phyloP scores from a whole-genome alignment of 2,797 vertebrate genomes.

The Malurus leucopterus region DNA sequence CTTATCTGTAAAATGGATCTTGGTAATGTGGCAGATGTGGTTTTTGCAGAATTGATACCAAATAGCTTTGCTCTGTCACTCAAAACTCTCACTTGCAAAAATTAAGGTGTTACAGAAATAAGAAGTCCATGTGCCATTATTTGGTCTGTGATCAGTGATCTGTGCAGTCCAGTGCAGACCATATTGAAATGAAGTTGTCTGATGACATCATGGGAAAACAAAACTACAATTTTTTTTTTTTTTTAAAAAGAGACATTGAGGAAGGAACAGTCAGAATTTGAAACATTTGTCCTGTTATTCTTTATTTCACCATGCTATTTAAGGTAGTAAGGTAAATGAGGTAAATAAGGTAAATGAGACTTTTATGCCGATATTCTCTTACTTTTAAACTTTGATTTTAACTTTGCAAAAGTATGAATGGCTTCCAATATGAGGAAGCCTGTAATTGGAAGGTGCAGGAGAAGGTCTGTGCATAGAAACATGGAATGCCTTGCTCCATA shows the following conservation, averaged over 20 bases:
- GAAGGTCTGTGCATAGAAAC: conserved; percentile 13
- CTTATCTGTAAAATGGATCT: conserved; percentile 59
- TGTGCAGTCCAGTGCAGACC: conserved; percentile 37
- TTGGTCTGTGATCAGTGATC: conserved; percentile 3
- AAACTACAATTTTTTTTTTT: neutral
- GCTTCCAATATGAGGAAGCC: conserved; percentile 9
- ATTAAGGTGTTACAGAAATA: conserved; percentile 51
- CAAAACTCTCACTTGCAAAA: conserved; percentile 67
- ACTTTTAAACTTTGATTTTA: conserved; percentile 54
- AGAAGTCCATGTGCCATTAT: conserved; percentile 57
- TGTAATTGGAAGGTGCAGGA: neutral
- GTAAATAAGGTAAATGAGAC: conserved; percentile 29
- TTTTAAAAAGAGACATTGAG: neutral
- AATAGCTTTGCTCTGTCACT: conserved; percentile 70
- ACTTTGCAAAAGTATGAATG: neutral
- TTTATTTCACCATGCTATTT: conserved; percentile 5
- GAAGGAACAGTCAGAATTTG: neutral
- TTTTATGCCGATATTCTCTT: conserved; percentile 11
- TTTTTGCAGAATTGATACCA: conserved; percentile 71
- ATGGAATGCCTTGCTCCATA: neutral
- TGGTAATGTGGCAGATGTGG: conserved; percentile 59
- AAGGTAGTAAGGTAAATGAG: conserved; percentile 21
- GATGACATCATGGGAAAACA: conserved; percentile 23
- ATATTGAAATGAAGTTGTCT: conserved; percentile 46
- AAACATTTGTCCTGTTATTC: conserved; percentile 20